Evolutionary conservation across 92 coral and sea anemone species (phyloP), one percentile per base, ranked within the genome.

Genomic region (Heteractis magnifica): DNA sequence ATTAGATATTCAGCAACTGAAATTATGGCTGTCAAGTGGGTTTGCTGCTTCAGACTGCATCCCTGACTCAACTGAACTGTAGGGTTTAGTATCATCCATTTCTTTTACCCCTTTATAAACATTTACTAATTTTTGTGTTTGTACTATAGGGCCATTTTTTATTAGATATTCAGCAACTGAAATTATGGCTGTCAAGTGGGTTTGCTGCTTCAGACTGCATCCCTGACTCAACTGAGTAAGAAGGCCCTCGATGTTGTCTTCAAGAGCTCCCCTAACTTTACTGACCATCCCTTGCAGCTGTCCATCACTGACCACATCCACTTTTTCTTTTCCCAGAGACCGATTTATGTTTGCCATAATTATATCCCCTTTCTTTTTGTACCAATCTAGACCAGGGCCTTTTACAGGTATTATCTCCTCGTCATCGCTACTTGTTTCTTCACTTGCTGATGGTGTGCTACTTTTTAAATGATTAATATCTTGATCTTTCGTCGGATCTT

Each of bases 341-440:
- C 65, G 11, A 19, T 16, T 52, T 62, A 88, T 20, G 74, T 84
- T 88, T n/a, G 88, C 81, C 8, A 41, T 77, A 13, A 79, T 76
- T 4, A 56, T 77, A 15, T 82, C 73, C 4, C 90, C 90, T 74
- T 49, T 87, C 21, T 77, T 82, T 20, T 50, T 74, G 71, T 77
- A 88, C 91, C 87, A 88, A 1, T 78, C 11, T 50, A 83, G 55
- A 16, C 80, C 65, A 6, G 91, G 91, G 55, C 87, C 87, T 9
- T 50, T 52, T 48, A 88, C 48, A 4, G 87, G 90, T 5, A 5
- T 71, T 41, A 16, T 60, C 68, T 60, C 68, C n/a, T 52, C 56
- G 10, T 52, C n/a, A n/a, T n/a, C n/a, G n/a, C n/a, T n/a, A n/a
- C n/a, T n/a, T n/a, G n/a, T n/a, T n/a, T n/a, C n/a, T n/a, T n/a